These are phyloP conservation scores for Siniperca chuatsi DNA, from an alignment of 2,113 vertebrate species.

Conservation along the genomic window DNA sequence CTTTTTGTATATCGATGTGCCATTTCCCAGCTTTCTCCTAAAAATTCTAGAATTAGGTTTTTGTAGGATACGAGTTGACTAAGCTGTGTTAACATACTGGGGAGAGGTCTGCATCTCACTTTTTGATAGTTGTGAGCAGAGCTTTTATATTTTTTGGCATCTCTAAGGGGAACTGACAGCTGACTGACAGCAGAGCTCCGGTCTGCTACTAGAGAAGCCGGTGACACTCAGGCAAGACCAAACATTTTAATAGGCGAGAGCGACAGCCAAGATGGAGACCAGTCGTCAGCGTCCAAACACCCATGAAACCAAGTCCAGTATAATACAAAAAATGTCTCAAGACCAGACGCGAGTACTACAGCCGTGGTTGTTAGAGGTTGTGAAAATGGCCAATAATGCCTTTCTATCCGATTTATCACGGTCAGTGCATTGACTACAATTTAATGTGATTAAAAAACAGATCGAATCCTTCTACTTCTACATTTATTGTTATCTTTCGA, in stretches of 20 bases:
- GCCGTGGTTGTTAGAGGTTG: background rate
- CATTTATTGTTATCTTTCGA: background rate
- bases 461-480: too few relatives aligned
- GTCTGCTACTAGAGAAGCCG: too few relatives aligned
- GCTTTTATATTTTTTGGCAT: background rate
- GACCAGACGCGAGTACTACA: background rate
- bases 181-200: background rate
- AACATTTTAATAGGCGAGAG: background rate
- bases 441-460: too few relatives aligned
- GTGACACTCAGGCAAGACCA: background rate
- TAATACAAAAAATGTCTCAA: background rate
- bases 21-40: too few relatives aligned
- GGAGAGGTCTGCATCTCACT: background rate
- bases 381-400: too few relatives aligned
- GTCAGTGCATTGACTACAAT: too few relatives aligned
- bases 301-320: background rate
- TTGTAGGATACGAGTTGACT: background rate
- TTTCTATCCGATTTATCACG: too few relatives aligned
- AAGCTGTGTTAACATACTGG: background rate
- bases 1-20: too few relatives aligned
- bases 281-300: background rate
- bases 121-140: background rate
- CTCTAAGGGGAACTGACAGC: background rate
- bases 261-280: background rate
- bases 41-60: background rate